Conservation (phyloP, 1,140 invertebrate species). For the Drosophila sulfurigaster region DNA sequence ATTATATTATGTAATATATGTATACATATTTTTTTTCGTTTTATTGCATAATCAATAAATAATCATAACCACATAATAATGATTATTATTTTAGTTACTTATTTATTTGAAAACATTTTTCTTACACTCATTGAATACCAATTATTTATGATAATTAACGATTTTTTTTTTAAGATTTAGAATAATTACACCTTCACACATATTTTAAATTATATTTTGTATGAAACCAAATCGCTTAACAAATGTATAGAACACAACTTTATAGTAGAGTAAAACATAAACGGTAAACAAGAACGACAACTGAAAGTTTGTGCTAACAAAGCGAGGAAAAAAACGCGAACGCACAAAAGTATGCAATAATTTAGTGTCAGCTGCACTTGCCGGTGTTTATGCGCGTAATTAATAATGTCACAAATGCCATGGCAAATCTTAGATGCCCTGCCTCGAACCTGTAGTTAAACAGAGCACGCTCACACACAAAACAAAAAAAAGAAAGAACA, state of each 20-base stretch:
- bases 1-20: too few species aligned
- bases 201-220: too few species aligned
- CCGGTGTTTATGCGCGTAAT: not conserved
- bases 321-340: not conserved
- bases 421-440: not conserved
- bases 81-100: too few species aligned
- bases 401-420: constrained; percentile 2
- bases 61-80: too few species aligned
- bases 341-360: not conserved
- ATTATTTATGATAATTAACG: too few species aligned
- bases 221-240: not conserved
- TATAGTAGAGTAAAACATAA: not conserved
- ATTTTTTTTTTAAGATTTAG: too few species aligned
- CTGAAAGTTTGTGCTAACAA: not conserved
- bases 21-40: too few species aligned
- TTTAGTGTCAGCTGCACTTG: not conserved
- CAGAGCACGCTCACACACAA: not conserved
- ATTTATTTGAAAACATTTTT: too few species aligned
- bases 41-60: too few species aligned
- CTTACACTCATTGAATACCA: too few species aligned
- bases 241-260: not conserved
- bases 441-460: not conserved
- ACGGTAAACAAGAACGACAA: not conserved
- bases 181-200: too few species aligned
- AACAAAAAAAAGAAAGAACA: constrained; percentile 20